Base-by-base conservation (phyloP, 2,113 vertebrate species). In the Pholis gunnellus region DNA sequence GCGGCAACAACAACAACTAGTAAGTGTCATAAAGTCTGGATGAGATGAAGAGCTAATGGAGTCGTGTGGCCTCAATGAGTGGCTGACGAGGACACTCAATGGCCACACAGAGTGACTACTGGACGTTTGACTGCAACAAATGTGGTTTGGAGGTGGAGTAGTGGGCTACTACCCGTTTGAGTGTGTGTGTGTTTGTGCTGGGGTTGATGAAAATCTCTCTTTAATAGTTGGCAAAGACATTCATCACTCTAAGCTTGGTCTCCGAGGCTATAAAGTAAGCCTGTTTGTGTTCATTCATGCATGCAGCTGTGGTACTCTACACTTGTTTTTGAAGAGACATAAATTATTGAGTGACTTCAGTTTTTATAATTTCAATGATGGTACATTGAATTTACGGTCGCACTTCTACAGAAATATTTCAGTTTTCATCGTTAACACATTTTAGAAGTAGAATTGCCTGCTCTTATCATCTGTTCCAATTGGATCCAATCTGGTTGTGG, bases 151-250 rank as follows among this genome's bases (percentile, higher is more conserved):
- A 50, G 50, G 52, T 42, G 18, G 13, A 20, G 34, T 78, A 66
- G 10, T 50, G 42, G 31, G 31, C 8, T 6, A 27, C 27, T 72
- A 13, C 7, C 13, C 64, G 22, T 29, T 11, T 66, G 40, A 34
- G 59, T 60, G 61, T 40, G 10, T 38, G 11, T 15, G 42, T 13
- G 44, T 69, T 29, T 18, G 42, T 68, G 40, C n/a, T 44, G 13
- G 27, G 31, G 42, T 72, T 80, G 48, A 72, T 72, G 29, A 73
- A 57, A 61, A 31, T 61, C 27, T 50, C 22, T 40, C 9, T 65
- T 52, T 38, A 40, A 46, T 22, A 22, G n/a, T 15, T 42, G 50
- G 34, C 27, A 66, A 44, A 44, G 17, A 44, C 75, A 68, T 66
- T 65, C 38, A 52, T 75, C 34, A 31, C 67, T 38, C 29, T n/a